Percentiles rank a stretch among this genome's conserved stretches.
Conservation (phyloP, 2,888 invertebrate genomes). For the Trichogramma dendrolimi region DNA sequence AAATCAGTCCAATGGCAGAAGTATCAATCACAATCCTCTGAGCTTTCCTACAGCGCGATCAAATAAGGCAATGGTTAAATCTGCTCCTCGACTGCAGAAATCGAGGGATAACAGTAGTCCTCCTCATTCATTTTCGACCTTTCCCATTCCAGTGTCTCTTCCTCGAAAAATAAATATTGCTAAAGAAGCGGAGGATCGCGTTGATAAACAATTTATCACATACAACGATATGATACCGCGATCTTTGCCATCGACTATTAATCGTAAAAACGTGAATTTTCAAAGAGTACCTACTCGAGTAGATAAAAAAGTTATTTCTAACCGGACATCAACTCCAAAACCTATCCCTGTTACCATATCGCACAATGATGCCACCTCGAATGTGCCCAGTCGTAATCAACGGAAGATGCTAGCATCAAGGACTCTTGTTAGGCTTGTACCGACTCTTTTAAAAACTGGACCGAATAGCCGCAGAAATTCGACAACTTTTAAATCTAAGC, state of each 20-base stretch:
- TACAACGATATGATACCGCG: too few species aligned
- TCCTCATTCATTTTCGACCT: neutral
- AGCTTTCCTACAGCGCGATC: constrained; percentile 6
- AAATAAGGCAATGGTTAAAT: neutral
- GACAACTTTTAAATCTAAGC: constrained; percentile 12
- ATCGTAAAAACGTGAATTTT: too few species aligned
- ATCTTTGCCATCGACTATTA: too few species aligned
- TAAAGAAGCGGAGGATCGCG: too few species aligned
- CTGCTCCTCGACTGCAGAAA: too few species aligned
- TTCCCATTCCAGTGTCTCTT: constrained; percentile 6
- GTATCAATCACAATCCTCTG: constrained; percentile 5
- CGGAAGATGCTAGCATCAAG: constrained; percentile 15
- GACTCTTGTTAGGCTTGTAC: constrained; percentile 25
- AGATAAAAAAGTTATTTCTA: too few species aligned
- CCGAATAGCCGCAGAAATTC: constrained; percentile 15
- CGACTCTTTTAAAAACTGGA: constrained; percentile 19
- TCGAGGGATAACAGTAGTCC: neutral
- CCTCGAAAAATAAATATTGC: too few species aligned
- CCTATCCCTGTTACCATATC: constrained; percentile 3
- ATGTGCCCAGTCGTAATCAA: constrained; percentile 1
- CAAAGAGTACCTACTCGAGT: too few species aligned
- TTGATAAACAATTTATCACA: too few species aligned
- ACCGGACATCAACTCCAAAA: neutral
- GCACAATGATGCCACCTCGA: neutral
- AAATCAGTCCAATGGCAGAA: constrained; percentile 2